These are phyloP conservation scores for Lasioglossum lativentre DNA, from an alignment of 2,888 invertebrate species.

Conservation along the genomic window DNA sequence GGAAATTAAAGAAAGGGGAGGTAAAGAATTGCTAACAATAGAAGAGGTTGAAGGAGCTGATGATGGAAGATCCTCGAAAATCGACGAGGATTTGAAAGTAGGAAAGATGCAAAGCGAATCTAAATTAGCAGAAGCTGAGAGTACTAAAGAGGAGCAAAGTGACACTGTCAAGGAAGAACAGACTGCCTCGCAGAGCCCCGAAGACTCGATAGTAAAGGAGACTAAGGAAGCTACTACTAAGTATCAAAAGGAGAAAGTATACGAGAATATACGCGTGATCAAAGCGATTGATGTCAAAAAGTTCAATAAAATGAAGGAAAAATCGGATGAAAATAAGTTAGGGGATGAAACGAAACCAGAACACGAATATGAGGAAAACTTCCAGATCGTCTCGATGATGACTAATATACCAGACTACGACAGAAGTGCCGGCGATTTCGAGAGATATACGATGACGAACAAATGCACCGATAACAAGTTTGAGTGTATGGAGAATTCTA, in stretches of 20 bases:
- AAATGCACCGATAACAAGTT: background rate
- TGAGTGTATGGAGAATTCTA: background rate
- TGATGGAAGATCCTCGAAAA: background rate
- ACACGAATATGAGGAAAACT: background rate
- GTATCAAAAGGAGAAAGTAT: background rate
- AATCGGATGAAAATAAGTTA: background rate
- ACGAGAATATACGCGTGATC: background rate
- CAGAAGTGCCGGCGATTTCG: constrained; percentile 3
- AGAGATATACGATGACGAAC: background rate
- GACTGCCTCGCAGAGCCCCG: background rate
- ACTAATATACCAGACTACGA: constrained; percentile 35
- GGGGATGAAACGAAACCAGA: background rate
- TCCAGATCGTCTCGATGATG: constrained; percentile 49
- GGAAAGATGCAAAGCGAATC: background rate
- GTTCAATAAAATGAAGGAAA: background rate
- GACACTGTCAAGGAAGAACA: background rate
- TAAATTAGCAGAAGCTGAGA: background rate
- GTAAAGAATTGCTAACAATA: background rate
- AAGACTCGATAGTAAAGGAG: background rate
- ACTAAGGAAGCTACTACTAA: background rate
- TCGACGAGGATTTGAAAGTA: no score
- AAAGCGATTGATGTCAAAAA: background rate
- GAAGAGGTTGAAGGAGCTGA: background rate
- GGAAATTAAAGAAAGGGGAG: background rate
- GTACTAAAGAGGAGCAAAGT: background rate